Conservation (phyloP, 2,888 invertebrate genomes). For the Cheilosia pagana region DNA sequence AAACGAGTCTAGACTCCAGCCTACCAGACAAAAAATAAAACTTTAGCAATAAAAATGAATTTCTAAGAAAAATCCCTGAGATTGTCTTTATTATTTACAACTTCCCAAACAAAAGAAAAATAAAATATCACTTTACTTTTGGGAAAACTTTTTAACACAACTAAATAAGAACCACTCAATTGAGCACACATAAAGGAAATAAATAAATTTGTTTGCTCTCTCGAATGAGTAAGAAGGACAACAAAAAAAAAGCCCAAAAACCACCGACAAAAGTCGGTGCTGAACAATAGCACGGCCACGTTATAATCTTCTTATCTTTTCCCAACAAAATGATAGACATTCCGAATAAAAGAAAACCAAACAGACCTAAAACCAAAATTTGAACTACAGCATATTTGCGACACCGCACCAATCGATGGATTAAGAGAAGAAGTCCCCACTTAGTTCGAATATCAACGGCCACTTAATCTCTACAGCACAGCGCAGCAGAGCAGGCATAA, state of each 20-base stretch:
- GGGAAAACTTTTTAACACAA: not conserved
- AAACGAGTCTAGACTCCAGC: not conserved
- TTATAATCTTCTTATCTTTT: constrained; percentile 50
- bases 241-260: constrained; percentile 13
- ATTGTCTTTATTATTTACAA: constrained; percentile 11
- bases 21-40: not conserved
- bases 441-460: constrained; percentile 58
- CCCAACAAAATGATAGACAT: constrained; percentile 37
- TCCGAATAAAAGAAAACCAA: too few relatives aligned
- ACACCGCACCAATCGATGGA: constrained; percentile 58
- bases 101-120: constrained; percentile 23
- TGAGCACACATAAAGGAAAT: constrained; percentile 42
- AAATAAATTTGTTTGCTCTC: constrained; percentile 33
- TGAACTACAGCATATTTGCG: constrained; percentile 48
- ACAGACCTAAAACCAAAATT: constrained; percentile 1
- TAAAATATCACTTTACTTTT: constrained; percentile 32
- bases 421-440: constrained; percentile 58
- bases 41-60: not conserved
- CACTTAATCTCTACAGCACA: constrained; percentile 57
- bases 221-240: constrained; percentile 1
- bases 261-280: not conserved
- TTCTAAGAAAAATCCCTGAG: not conserved
- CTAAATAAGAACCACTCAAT: constrained; percentile 38
- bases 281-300: constrained; percentile 17
- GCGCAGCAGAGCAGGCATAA: constrained; percentile 3